These are phyloP conservation scores for Epicampocera succincta DNA, from an alignment of 2,888 invertebrate species.

Conservation along the genomic window DNA sequence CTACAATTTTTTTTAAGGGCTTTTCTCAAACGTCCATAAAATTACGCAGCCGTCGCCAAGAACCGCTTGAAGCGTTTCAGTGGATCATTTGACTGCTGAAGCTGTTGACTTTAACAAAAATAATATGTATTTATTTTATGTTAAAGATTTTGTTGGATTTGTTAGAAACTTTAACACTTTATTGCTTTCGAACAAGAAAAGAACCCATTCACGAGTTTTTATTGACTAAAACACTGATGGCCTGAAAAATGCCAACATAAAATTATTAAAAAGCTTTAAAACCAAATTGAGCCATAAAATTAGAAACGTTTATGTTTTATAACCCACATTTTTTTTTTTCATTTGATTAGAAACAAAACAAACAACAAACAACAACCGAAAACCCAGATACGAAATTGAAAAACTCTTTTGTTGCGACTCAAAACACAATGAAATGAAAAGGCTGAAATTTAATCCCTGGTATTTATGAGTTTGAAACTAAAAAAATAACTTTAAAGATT, in stretches of 20 bases:
- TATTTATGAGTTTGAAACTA: constrained; percentile 38
- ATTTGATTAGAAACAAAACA: too few species aligned
- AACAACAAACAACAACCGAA: background rate
- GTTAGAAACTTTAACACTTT: too few species aligned
- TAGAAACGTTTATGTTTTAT: constrained; percentile 24
- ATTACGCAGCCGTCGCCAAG: too few species aligned
- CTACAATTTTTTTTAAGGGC: too few species aligned
- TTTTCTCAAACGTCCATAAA: too few species aligned
- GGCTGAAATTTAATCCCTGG: constrained; percentile 33
- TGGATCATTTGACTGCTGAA: too few species aligned
- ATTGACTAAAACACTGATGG: background rate
- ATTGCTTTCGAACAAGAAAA: too few species aligned
- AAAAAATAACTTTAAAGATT: constrained; percentile 7
- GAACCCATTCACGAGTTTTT: background rate
- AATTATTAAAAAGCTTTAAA: constrained; percentile 36
- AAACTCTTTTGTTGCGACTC: constrained; percentile 20
- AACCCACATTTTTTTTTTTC: constrained; percentile 54
- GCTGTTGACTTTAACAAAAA: too few species aligned
- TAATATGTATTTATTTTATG: too few species aligned
- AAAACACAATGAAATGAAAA: background rate
- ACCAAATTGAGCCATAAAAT: constrained; percentile 42
- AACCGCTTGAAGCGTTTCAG: too few species aligned
- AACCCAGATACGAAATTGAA: constrained; percentile 7
- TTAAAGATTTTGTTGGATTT: too few species aligned
- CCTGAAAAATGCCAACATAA: background rate